Percentiles rank a stretch among this genome's conserved stretches.
These are phyloP conservation scores for Lepeophtheirus nordmannii DNA, from an alignment of 2,888 invertebrate genomes.

Conservation along the genomic window DNA sequence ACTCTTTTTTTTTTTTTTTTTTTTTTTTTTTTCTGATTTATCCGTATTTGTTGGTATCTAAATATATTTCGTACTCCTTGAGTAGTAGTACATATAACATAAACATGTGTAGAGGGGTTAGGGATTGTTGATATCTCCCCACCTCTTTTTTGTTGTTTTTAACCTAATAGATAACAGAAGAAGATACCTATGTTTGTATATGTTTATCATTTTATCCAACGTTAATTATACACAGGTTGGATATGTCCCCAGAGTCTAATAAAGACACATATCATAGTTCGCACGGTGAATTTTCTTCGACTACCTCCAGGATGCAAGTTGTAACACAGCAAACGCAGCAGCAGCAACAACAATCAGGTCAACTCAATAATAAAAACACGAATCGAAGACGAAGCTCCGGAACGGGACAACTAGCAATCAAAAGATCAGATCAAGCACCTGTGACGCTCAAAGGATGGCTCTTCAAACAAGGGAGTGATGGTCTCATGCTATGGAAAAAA, in stretches of 20 bases:
- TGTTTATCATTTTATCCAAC: no score
- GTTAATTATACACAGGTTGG: not conserved
- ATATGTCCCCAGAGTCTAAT: not conserved
- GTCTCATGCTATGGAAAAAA: constrained; percentile 82
- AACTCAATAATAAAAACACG: not conserved
- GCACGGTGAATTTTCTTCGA: not conserved
- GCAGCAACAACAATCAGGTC: not conserved
- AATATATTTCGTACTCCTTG: no score
- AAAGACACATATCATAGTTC: not conserved
- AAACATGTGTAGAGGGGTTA: no score
- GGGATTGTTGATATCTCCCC: no score
- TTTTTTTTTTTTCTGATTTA: no score
- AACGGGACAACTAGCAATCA: constrained; percentile 12
- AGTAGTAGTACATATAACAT: no score
- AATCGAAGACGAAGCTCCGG: constrained; percentile 7
- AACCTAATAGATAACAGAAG: no score
- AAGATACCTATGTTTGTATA: no score
- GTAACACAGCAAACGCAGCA: not conserved
- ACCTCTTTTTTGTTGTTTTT: no score
- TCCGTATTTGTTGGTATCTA: no score
- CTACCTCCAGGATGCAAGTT: not conserved
- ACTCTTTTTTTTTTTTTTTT: no score
- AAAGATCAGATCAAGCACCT: constrained; percentile 41
- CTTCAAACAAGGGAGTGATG: constrained; percentile 81
- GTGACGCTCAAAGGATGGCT: constrained; percentile 76